Evolutionary conservation across 1,140 invertebrate species (phyloP).

Genomic region (Bombus difficillimus): DNA sequence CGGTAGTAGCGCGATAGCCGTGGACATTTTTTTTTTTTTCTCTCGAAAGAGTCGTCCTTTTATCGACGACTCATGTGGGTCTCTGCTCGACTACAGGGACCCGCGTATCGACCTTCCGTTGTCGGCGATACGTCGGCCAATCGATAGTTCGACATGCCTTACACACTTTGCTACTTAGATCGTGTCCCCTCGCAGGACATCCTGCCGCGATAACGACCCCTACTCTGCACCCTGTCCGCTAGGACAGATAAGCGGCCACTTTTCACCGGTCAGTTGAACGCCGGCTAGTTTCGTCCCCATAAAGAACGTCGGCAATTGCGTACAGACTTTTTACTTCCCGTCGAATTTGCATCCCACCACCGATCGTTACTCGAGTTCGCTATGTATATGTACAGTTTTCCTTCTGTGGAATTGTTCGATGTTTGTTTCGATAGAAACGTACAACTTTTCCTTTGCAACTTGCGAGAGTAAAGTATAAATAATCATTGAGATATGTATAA

Average conservation of each 20-base stretch:
- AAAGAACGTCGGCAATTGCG: conserved; percentile 49
- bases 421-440: too few species aligned
- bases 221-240: conserved; percentile 42
- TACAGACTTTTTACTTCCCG: neutral
- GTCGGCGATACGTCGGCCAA: conserved; percentile 63
- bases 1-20: conserved; percentile 21
- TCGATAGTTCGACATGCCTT: conserved; percentile 71
- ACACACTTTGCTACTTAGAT: conserved; percentile 78
- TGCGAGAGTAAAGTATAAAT: too few species aligned
- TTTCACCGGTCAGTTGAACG: conserved; percentile 37
- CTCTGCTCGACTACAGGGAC: conserved; percentile 16
- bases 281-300: conserved; percentile 8
- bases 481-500: too few species aligned
- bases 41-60: conserved; percentile 17
- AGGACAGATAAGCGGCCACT: conserved; percentile 57
- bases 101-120: conserved; percentile 61
- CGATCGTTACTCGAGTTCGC: neutral
- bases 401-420: too few species aligned
- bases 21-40: conserved; percentile 10
- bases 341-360: neutral
- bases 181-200: conserved; percentile 65
- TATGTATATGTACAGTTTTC: too few species aligned
- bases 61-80: conserved; percentile 36
- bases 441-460: too few species aligned
- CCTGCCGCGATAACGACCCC: conserved; percentile 69